Percentiles rank a stretch among this genome's conserved stretches.
phyloP scores from a whole-genome alignment of 2,797 vertebrate genomes.

The Paedocypris micromegethes region DNA sequence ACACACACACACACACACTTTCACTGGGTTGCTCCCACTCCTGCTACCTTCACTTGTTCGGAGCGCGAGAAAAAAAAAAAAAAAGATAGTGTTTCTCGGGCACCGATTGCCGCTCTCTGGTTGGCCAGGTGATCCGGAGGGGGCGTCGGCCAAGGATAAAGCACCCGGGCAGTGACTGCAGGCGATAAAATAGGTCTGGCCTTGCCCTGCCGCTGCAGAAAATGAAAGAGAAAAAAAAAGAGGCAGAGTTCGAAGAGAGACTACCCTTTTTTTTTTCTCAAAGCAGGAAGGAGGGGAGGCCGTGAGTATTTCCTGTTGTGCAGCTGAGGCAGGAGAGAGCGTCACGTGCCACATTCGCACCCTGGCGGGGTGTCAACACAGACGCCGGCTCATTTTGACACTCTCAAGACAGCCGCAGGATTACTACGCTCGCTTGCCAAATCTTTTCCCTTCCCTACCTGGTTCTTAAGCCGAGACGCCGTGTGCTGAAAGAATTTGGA shows the following conservation, averaged over 20 bases:
- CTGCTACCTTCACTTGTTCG: conserved; percentile 44
- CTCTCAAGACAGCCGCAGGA: conserved; percentile 1
- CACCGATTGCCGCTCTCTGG: conserved; percentile 44
- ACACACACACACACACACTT: conserved; percentile 38
- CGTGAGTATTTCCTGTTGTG: conserved; percentile 80
- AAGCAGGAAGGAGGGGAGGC: conserved; percentile 76
- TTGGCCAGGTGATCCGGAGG: conserved; percentile 36
- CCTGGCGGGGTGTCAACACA: conserved; percentile 57
- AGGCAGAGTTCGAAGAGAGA: conserved; percentile 28
- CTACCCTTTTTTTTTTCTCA: conserved; percentile 62
- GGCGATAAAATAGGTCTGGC: conserved; percentile 63
- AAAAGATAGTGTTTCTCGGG: conserved; percentile 48
- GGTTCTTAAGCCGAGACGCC: background rate
- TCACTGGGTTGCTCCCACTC: conserved; percentile 25
- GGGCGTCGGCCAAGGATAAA: conserved; percentile 44
- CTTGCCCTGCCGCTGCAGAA: conserved; percentile 47
- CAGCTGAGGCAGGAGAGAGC: conserved; percentile 68
- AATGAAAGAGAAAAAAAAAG: conserved; percentile 40
- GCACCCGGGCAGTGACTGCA: conserved; percentile 41
- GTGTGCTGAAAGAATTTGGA: too few relatives aligned
- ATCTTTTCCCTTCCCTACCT: background rate
- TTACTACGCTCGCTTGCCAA: conserved; percentile 6
- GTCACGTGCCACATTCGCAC: conserved; percentile 65
- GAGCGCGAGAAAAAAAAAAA: conserved; percentile 33
- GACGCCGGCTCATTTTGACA: conserved; percentile 34